A percentile compares a stretch with the other conserved stretches of the same genome.
Evolutionary conservation across 2,113 vertebrate genomes (phyloP).

Genomic region (Falcunculus frontatus): DNA sequence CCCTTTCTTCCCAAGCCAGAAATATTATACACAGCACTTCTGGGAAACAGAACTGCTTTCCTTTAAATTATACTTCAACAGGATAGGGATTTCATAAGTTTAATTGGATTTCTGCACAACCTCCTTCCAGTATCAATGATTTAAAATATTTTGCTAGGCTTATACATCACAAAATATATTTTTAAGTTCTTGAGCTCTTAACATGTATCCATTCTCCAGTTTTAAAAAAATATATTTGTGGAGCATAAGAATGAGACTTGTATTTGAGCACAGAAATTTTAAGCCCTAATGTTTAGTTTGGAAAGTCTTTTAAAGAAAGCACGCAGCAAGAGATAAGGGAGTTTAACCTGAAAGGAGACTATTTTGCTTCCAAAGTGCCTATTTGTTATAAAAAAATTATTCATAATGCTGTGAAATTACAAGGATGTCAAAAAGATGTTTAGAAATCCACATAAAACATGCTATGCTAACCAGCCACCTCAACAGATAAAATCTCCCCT

Average conservation of each 20-base stretch:
- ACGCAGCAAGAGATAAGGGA: constrained; percentile 42
- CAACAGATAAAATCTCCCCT: neutral
- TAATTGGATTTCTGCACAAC: constrained; percentile 79
- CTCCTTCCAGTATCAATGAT: constrained; percentile 72
- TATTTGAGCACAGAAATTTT: constrained; percentile 19
- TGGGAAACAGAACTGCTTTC: constrained; percentile 81
- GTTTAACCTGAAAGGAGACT: neutral
- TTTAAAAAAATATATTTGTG: constrained; percentile 15
- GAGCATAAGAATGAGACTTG: constrained; percentile 47
- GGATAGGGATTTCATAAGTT: constrained; percentile 73
- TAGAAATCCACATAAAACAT: neutral
- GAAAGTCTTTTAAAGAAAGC: constrained; percentile 40
- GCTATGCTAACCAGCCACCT: neutral
- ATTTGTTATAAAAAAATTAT: neutral
- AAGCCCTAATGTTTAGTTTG: constrained; percentile 45
- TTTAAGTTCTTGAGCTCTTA: constrained; percentile 66
- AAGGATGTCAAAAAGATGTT: neutral
- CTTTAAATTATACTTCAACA: constrained; percentile 80
- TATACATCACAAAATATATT: constrained; percentile 42
- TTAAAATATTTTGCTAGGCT: constrained; percentile 76
- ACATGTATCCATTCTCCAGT: constrained; percentile 52
- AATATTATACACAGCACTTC: constrained; percentile 78
- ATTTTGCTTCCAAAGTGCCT: neutral
- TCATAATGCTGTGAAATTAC: neutral
- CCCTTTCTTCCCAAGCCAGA: constrained; percentile 79